phyloP scores from a whole-genome alignment of 2,113 vertebrate genomes.

The Chitala chitala region DNA sequence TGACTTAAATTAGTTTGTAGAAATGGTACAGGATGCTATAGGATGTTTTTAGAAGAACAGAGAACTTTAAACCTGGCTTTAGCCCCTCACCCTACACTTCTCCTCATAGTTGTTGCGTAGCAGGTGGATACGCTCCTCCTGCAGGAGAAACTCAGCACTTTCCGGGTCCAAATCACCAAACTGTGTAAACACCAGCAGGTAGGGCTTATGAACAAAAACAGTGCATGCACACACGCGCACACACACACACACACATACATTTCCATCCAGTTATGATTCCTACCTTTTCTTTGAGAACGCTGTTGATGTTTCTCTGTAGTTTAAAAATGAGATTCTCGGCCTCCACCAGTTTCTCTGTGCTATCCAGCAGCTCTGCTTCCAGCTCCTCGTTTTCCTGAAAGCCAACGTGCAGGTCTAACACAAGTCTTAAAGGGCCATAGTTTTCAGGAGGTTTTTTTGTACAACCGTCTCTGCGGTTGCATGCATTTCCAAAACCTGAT shows the following conservation, averaged over 20 bases:
- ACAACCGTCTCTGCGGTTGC: too few relatives aligned
- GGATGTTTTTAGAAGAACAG: neutral
- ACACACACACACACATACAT: neutral
- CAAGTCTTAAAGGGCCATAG: too few relatives aligned
- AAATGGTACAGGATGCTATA: too few relatives aligned
- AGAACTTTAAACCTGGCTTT: neutral
- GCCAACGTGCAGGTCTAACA: too few relatives aligned
- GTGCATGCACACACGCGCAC: neutral
- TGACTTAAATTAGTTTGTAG: too few relatives aligned
- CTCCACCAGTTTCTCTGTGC: conserved; percentile 69
- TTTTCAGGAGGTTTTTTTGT: too few relatives aligned
- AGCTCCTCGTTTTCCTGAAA: conserved; percentile 81
- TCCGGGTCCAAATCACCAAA: conserved; percentile 85
- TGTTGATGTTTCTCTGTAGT: conserved; percentile 81
- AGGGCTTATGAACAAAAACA: neutral
- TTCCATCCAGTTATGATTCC: too few relatives aligned
- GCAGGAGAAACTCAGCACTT: conserved; percentile 78
- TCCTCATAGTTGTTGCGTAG: conserved; percentile 74
- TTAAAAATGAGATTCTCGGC: conserved; percentile 71
- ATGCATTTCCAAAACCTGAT: too few relatives aligned
- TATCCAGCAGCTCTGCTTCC: conserved; percentile 80
- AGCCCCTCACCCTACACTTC: conserved; percentile 77
- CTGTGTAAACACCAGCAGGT: conserved; percentile 51
- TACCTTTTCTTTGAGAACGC: conserved; percentile 82
- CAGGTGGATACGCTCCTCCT: conserved; percentile 80